Base-by-base conservation (phyloP, 1,140 invertebrate species). In the Lethrus apterus region DNA sequence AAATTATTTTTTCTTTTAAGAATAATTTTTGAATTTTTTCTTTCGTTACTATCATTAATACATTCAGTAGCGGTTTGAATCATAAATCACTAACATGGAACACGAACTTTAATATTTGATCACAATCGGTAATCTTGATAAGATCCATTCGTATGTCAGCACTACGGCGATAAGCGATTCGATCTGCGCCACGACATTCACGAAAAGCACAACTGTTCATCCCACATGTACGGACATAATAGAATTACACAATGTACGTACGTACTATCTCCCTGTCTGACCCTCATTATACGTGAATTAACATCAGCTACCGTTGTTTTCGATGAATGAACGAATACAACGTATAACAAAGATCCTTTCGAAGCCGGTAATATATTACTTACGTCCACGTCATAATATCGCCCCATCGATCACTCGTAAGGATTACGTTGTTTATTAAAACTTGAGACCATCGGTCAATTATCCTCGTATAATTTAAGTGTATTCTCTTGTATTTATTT, bases 361-460 rank as follows among this genome's bases (percentile, higher is more conserved):
- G 23, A 46, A 31, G 19, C n/a, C 33, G 41, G 46, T 52, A 52
- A 52, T 52, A 30, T 43, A 52, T 52, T 48, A 42, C 50, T 48
- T 52, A 52, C 32, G 14, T 51, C 44, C 33, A 42, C 47, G 51
- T 52, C 51, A 52, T 49, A 46, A 42, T 44, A 42, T 14, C 17
- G 23, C 29, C 46, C 42, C 46, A 52, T 52, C 51, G 46, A 52
- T 52, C 51, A 52, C 46, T 42, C 26, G 42, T 52, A 44, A 46
- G 47, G 36, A 49, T 40, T 40, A 26, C 21, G 23, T 44, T 23
- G 46, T 31, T 36, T 52, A 46, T 52, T 52, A 52, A 52, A 52
- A 52, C 51, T 52, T 52, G 42, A 52, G 46, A 52, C 46, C 51
- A 52, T 52, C 51, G 51, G 51, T 52, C 51, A 52, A 52, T 52